Percentiles rank a stretch among this genome's conserved stretches.
Conservation (phyloP, 2,113 vertebrate genomes). For the Neodon shergylaensis region DNA sequence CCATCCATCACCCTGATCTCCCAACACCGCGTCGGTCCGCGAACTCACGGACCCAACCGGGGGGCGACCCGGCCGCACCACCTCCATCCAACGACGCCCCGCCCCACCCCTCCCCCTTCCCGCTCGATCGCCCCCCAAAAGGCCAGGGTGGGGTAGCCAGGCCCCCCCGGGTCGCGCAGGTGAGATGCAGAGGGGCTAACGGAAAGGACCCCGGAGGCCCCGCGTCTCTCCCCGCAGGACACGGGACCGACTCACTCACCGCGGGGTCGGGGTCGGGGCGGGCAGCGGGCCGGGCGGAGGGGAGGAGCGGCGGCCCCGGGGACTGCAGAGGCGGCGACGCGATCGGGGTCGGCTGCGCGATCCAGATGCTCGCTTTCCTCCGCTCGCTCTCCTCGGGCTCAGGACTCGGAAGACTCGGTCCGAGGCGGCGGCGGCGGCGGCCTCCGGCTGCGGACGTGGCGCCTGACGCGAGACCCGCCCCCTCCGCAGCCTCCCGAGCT, state of each 20-base stretch:
- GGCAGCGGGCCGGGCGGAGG: background rate
- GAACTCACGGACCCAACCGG: background rate
- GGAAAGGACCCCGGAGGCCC: background rate
- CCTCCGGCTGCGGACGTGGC: slow-evolving; percentile 87
- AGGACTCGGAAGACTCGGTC: background rate
- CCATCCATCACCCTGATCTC: background rate
- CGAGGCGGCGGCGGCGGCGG: background rate
- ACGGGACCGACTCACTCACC: slow-evolving; percentile 37
- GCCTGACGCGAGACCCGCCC: slow-evolving; percentile 80
- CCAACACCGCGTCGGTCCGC: background rate
- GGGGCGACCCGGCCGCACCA: background rate
- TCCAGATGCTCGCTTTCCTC: background rate
- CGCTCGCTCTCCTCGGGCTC: background rate
- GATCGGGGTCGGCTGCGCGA: background rate
- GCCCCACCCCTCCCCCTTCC: slow-evolving; percentile 1
- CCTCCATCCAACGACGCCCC: background rate
- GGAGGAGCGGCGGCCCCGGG: background rate
- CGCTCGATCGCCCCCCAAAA: background rate
- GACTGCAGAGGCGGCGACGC: background rate
- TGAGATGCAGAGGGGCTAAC: background rate
- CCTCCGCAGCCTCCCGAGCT: slow-evolving; percentile 66
- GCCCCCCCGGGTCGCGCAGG: background rate
- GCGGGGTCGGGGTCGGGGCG: slow-evolving; percentile 23
- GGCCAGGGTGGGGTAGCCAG: background rate
- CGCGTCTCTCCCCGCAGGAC: slow-evolving; percentile 2